Conservation (phyloP, 2,888 invertebrate species). For the Conchocele bisecta region DNA sequence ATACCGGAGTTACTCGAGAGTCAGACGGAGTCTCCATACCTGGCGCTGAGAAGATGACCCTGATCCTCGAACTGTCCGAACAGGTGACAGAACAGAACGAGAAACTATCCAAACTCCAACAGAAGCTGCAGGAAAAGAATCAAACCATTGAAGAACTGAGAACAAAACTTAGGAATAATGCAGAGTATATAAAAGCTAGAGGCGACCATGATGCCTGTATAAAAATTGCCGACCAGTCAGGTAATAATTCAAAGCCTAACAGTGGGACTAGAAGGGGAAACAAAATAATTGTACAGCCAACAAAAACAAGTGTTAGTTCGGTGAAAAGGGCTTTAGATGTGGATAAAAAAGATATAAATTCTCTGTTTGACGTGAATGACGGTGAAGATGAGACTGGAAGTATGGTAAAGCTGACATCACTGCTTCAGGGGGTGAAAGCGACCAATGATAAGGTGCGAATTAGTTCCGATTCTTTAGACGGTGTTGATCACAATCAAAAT, state of each 20-base stretch:
- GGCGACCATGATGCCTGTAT: conserved; percentile 22
- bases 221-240: neutral
- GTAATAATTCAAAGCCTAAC: conserved; percentile 1
- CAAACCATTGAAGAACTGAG: conserved; percentile 58
- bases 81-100: conserved; percentile 73
- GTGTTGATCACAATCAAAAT: conserved; percentile 3
- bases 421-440: conserved; percentile 42
- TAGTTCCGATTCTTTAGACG: conserved; percentile 22
- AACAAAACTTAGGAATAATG: conserved; percentile 43
- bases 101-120: conserved; percentile 65
- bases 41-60: conserved; percentile 62
- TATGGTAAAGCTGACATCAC: conserved; percentile 38
- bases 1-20: too few species aligned
- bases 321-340: neutral
- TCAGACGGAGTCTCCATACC: too few species aligned
- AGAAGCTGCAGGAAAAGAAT: conserved; percentile 62
- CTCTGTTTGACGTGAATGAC: conserved; percentile 27
- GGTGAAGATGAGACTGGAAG: conserved; percentile 22
- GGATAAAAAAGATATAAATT: conserved; percentile 1
- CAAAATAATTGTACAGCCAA: neutral
- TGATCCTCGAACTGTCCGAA: conserved; percentile 74
- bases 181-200: conserved; percentile 42
- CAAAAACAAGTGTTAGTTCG: neutral
- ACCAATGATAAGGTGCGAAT: conserved; percentile 23
- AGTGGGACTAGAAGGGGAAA: neutral